Evolutionary conservation across 2,113 vertebrate genomes (phyloP).

Genomic region (Dromaius novaehollandiae): DNA sequence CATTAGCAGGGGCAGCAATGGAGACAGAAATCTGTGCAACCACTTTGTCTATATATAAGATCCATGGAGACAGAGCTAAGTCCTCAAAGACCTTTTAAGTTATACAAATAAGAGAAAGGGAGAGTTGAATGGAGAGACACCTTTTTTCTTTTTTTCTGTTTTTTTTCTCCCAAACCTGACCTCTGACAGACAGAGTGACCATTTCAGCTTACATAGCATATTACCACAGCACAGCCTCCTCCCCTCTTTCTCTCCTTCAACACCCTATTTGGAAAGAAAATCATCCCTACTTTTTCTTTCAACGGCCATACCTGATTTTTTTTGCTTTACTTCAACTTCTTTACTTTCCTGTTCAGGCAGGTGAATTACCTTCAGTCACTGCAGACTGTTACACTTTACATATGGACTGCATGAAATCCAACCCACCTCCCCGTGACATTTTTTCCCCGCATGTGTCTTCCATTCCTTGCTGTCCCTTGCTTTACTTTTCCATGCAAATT

Average conservation of each 20-base stretch:
- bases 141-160: too few relatives aligned
- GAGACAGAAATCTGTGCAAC: background rate
- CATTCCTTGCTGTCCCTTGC: background rate
- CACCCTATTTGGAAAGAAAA: background rate
- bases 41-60: background rate
- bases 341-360: background rate
- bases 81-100: background rate
- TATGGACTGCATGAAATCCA: background rate
- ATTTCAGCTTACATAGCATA: too few relatives aligned
- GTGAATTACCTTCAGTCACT: background rate
- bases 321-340: background rate
- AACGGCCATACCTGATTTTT: background rate
- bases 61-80: too few relatives aligned
- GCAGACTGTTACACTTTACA: background rate
- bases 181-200: too few relatives aligned
- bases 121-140: background rate
- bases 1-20: background rate
- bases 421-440: background rate
- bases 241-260: background rate
- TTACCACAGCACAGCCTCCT: too few relatives aligned
- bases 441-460: background rate
- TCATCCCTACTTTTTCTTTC: background rate
- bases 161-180: too few relatives aligned
- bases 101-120: background rate
- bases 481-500: background rate